Percentiles rank a stretch among this genome's conserved stretches.
phyloP scores from a whole-genome alignment of 23 tunicate genomes.

The Halocynthia aurantium region DNA sequence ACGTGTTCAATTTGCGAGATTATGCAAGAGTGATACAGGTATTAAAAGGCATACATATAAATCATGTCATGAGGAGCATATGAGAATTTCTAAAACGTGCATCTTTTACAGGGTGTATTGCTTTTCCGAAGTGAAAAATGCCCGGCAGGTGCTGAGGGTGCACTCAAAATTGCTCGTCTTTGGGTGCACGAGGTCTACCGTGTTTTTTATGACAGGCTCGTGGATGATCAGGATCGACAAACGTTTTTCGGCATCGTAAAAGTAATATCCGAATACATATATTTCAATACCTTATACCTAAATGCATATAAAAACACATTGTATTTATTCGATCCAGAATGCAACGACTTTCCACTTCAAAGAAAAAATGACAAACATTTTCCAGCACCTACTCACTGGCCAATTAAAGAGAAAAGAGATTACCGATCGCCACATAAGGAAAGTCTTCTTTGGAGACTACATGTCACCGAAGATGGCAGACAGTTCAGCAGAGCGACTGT shows the following conservation, averaged over 20 bases:
- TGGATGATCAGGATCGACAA: constrained; percentile 71
- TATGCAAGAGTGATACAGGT: constrained; percentile 94
- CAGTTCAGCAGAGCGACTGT: constrained; percentile 51
- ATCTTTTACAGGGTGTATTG: constrained; percentile 52
- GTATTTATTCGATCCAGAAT: constrained; percentile 26
- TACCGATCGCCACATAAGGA: constrained; percentile 53
- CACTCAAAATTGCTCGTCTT: constrained; percentile 60
- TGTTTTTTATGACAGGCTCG: constrained; percentile 77
- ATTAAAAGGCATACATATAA: background rate
- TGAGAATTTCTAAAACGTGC: background rate
- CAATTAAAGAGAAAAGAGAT: constrained; percentile 59
- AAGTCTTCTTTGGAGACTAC: constrained; percentile 83
- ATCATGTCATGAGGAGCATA: background rate
- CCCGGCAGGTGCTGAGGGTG: constrained; percentile 66
- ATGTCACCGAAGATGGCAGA: constrained; percentile 85
- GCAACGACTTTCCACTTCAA: constrained; percentile 82
- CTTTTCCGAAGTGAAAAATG: constrained; percentile 78
- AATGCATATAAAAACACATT: background rate
- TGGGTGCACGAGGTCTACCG: constrained; percentile 94
- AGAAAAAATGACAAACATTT: constrained; percentile 80
- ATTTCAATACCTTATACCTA: background rate
- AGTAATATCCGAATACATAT: constrained; percentile 12
- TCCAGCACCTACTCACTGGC: constrained; percentile 60
- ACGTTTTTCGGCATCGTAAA: constrained; percentile 71
- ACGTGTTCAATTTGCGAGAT: constrained; percentile 71